Conservation (phyloP, 1,140 invertebrate species). For the Zaprionus lachaisei region DNA sequence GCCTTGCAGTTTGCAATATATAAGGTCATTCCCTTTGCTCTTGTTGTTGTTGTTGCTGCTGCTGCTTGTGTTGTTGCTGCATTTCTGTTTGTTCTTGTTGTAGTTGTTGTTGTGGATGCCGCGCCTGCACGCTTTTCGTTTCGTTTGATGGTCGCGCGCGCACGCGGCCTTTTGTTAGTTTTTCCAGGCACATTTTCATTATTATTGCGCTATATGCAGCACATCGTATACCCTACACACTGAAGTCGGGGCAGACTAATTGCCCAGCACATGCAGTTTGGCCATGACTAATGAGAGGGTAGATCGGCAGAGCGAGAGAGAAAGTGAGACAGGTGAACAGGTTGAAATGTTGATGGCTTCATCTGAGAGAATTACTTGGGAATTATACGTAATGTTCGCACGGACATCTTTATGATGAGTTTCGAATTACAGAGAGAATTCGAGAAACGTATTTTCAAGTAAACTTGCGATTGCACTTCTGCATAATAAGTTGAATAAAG, state of each 20-base stretch:
- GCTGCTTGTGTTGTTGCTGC: not conserved
- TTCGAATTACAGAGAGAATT: too few species aligned
- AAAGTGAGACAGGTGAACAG: not conserved
- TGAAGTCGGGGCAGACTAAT: slow-evolving; percentile 30
- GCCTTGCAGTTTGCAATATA: slow-evolving; percentile 77
- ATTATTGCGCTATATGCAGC: slow-evolving; percentile 38
- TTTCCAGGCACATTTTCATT: slow-evolving; percentile 64
- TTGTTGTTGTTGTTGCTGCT: slow-evolving; percentile 36
- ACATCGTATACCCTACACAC: slow-evolving; percentile 11
- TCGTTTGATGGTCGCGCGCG: slow-evolving; percentile 77
- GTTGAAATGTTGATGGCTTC: not conserved
- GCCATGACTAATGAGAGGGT: not conserved
- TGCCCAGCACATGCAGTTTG: slow-evolving; percentile 29
- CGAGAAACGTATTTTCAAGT: too few species aligned
- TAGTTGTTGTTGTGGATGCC: slow-evolving; percentile 44
- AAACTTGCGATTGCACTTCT: too few species aligned
- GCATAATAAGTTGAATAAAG: too few species aligned
- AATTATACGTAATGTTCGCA: too few species aligned
- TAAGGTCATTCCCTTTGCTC: slow-evolving; percentile 82
- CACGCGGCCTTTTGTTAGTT: slow-evolving; percentile 80
- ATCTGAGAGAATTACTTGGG: slow-evolving; percentile 2
- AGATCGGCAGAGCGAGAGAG: not conserved
- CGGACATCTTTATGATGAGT: too few species aligned
- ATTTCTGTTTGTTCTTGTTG: slow-evolving; percentile 34
- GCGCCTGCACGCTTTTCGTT: slow-evolving; percentile 78